Evolutionary conservation across 30 jellyfish, hydroid and myxozoan genomes (phyloP), one percentile per base, ranked within the genome.

Genomic region (Nemopilema nomurai): DNA sequence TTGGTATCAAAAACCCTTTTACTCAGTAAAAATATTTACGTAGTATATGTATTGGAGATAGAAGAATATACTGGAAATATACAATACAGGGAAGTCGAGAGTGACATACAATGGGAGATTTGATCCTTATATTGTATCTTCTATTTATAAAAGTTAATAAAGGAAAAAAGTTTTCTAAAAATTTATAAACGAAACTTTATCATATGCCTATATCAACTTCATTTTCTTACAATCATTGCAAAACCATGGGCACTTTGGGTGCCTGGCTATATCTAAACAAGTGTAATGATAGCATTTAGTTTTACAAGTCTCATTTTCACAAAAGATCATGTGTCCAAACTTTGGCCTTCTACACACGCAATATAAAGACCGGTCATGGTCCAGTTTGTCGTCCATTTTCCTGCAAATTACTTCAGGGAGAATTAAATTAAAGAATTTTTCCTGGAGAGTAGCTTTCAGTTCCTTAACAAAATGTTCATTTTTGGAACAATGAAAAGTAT

Each of bases 261-360:
- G 76, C 63, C 87, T 27, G 23, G 87, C 28, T 30, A 77, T 77
- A 51, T 77, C 63, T 19, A 77, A 73, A 77, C 87, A 77, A 52
- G 77, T 27, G 53, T 53, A 77, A 67, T 77, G 87, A 33, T 19
- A 77, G 76, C 87, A 77, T 77, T 77, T 53, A 50, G 76, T 77
- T 77, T 77, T 64, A 33, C 87, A 77, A 50, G 62, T 29, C 26
- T 64, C 63, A 50, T 33, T 64, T 19, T 57, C 87, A 77, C 87
- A 77, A 13, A 74, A 66, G 31, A 77, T 77, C 87, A 77, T 62
- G 23, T 62, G 68, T 32, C 73, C 64, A 64, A 77, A 77, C 51
- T 62, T 67, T 41, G 87, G 87, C n/a, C 63, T 73, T 57, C 63
- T 51, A 64, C 77, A 77, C 73, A 41, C 63, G 64, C 87, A 57